These are phyloP conservation scores for Callorhinus ursinus DNA, from an alignment of 2,113 vertebrate genomes.

Conservation along the genomic window DNA sequence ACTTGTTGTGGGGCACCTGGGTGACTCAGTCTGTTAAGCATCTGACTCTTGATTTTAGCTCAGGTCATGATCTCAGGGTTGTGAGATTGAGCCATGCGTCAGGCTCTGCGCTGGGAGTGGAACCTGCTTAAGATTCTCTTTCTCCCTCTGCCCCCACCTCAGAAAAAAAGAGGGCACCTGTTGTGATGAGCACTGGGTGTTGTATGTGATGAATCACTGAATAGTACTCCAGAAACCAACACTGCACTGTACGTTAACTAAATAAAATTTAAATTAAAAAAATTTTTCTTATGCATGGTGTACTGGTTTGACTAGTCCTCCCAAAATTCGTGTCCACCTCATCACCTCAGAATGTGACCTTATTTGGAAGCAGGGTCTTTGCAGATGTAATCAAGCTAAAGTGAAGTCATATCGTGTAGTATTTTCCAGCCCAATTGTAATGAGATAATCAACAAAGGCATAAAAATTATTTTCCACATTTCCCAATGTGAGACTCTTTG, in stretches of 20 bases:
- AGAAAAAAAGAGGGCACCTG: not conserved
- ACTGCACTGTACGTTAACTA: not conserved
- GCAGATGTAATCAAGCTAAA: not conserved
- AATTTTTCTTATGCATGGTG: not conserved
- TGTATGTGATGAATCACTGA: not conserved
- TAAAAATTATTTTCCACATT: not conserved
- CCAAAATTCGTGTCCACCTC: not conserved
- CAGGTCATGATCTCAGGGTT: not conserved
- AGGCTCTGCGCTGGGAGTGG: fast-evolving
- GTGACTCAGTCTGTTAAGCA: not conserved
- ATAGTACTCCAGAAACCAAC: not conserved
- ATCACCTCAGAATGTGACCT: not conserved
- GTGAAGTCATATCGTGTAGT: not conserved
- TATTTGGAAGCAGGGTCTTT: slow-evolving; percentile 30
- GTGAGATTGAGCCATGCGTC: not conserved
- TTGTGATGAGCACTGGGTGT: not conserved
- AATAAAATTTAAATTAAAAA: not conserved
- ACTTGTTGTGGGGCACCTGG: not conserved
- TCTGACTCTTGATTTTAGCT: not conserved
- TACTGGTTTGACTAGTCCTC: not conserved
- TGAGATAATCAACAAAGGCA: not conserved
- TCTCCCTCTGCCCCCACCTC: not conserved
- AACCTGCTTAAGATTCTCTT: not conserved
- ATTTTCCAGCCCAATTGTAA: not conserved
- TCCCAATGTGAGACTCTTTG: not conserved